A percentile compares a stretch with the other conserved stretches of the same genome.
These are phyloP conservation scores for Propithecus perrieri DNA, from an alignment of 2,797 vertebrate species.

Conservation along the genomic window DNA sequence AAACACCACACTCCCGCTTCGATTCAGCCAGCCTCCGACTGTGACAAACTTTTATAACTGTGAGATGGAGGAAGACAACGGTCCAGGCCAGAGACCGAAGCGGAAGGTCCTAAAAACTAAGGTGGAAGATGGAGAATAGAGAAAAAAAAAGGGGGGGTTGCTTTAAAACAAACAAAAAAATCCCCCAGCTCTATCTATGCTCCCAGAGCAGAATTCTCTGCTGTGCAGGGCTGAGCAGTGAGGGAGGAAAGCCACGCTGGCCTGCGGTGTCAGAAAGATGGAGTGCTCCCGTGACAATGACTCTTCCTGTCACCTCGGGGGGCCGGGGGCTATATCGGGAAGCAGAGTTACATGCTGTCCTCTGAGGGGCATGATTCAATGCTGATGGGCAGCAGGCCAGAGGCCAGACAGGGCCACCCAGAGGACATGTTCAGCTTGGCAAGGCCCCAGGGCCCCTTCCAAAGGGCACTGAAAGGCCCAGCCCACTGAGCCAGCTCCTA, in stretches of 20 bases:
- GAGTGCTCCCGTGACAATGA: background rate
- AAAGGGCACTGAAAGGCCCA: background rate
- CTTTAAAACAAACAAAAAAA: background rate
- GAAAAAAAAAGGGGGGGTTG: background rate
- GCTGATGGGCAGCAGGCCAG: constrained; percentile 29
- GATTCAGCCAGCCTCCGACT: constrained; percentile 41
- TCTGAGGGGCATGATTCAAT: constrained; percentile 51
- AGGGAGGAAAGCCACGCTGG: background rate
- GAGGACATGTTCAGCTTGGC: constrained; percentile 17
- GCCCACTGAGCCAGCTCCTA: background rate
- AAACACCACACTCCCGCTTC: constrained; percentile 74
- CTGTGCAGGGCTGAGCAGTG: background rate
- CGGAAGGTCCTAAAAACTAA: background rate
- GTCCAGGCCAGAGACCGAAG: background rate
- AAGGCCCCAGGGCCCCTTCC: background rate
- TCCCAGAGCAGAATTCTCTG: background rate
- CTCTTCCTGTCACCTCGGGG: background rate
- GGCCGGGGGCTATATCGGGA: constrained; percentile 25
- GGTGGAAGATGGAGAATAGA: background rate
- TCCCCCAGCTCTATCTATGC: background rate
- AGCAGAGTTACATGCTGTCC: constrained; percentile 45
- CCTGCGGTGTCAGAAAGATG: background rate
- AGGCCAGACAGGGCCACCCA: constrained; percentile 6
- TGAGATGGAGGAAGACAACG: background rate
- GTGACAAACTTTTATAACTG: constrained; percentile 19